A percentile compares a stretch with the other conserved stretches of the same genome.
Conservation (phyloP, 2,797 vertebrate genomes). For the Darevskia nairensis region DNA sequence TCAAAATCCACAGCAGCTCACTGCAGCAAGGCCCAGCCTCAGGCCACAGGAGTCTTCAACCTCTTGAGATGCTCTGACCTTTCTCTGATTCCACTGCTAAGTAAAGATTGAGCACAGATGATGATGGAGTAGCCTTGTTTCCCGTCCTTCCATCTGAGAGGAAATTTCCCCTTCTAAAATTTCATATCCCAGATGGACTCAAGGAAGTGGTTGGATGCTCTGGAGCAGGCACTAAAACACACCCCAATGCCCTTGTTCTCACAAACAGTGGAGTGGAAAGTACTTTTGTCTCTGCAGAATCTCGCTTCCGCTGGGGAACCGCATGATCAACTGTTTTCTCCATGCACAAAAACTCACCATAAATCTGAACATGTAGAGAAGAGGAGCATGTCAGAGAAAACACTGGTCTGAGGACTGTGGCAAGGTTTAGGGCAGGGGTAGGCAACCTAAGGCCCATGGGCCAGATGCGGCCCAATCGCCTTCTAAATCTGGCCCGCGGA, state of each 20-base stretch:
- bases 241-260: conserved; percentile 50
- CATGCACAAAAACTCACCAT: no score
- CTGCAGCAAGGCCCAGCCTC: neutral
- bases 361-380: no score
- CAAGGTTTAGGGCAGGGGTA: no score
- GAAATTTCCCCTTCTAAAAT: conserved; percentile 38
- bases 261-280: neutral
- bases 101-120: conserved; percentile 67
- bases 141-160: conserved; percentile 66
- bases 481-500: no score
- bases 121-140: conserved; percentile 71
- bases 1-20: neutral
- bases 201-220: conserved; percentile 64
- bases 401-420: no score
- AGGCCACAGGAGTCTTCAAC: neutral
- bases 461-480: no score
- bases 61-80: neutral
- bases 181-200: conserved; percentile 66
- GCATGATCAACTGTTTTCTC: conserved; percentile 31
- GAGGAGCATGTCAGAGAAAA: no score
- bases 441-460: no score
- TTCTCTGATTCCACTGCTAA: neutral
- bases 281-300: no score
- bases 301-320: neutral
- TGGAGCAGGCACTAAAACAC: conserved; percentile 59